Evolutionary conservation across 2,797 vertebrate genomes (phyloP).

Genomic region (Poeciliopsis paucimaculata): DNA sequence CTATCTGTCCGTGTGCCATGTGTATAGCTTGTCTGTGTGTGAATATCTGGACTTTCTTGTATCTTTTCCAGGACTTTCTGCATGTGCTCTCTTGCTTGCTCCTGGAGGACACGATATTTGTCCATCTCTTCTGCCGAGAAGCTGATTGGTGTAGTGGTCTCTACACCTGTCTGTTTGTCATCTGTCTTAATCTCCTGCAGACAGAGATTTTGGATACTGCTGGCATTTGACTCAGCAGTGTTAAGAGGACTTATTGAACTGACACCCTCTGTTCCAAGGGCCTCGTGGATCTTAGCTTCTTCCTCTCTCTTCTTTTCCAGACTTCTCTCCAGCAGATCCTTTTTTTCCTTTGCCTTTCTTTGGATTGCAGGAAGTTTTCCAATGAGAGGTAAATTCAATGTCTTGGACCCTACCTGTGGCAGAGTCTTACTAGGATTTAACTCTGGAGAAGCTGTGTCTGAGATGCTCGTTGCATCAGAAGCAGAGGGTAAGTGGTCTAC

Average conservation of each 20-base stretch:
- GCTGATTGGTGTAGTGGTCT: constrained; percentile 86
- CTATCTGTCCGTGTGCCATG: constrained; percentile 31
- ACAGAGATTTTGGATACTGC: constrained; percentile 55
- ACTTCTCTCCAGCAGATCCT: constrained; percentile 59
- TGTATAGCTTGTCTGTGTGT: constrained; percentile 48
- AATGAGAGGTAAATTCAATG: constrained; percentile 76
- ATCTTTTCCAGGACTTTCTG: constrained; percentile 90
- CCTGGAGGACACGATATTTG: constrained; percentile 93
- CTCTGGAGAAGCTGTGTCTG: constrained; percentile 26
- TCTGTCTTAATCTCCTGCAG: constrained; percentile 48
- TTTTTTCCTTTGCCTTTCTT: constrained; percentile 72
- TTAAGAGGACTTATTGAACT: constrained; percentile 54
- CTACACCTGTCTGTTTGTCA: constrained; percentile 71
- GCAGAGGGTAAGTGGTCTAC: constrained; percentile 21
- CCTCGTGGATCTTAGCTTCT: constrained; percentile 44
- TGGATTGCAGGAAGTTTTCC: constrained; percentile 82
- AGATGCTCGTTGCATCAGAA: constrained; percentile 39
- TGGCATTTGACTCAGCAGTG: constrained; percentile 68
- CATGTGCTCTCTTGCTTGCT: constrained; percentile 96
- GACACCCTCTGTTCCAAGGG: constrained; percentile 4
- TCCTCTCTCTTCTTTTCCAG: constrained; percentile 59
- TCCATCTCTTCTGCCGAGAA: constrained; percentile 96
- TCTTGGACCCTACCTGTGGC: constrained; percentile 63
- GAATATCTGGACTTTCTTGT: constrained; percentile 73
- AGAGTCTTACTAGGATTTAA: constrained; percentile 32